These are phyloP conservation scores for Pao palembangensis DNA, from an alignment of 2,113 vertebrate genomes.

Conservation along the genomic window DNA sequence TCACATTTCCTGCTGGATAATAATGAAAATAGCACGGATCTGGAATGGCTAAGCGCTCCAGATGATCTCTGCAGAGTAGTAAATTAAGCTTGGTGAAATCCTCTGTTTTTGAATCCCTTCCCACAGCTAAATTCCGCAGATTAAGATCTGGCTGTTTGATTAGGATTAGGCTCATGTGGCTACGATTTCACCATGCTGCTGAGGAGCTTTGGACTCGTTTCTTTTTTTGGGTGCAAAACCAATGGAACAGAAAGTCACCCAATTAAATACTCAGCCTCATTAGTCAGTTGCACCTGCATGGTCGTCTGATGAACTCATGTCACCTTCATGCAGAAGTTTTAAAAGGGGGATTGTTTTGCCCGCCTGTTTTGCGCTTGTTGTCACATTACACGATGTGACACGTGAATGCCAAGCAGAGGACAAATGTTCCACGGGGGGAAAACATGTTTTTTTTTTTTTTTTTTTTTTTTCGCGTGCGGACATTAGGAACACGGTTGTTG, in stretches of 20 bases:
- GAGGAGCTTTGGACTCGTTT: no score
- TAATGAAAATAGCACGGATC: conserved; percentile 5
- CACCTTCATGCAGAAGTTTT: conserved; percentile 3
- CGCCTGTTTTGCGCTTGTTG: no score
- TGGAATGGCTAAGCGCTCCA: no score
- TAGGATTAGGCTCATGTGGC: conserved; percentile 20
- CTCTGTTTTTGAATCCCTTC: not conserved
- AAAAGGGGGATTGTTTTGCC: not conserved
- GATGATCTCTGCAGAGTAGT: not conserved
- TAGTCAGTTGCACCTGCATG: no score
- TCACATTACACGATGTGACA: no score
- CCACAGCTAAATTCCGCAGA: conserved; percentile 6
- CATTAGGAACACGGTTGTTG: not conserved
- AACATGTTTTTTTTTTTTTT: no score
- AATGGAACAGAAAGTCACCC: no score
- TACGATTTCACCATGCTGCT: conserved; percentile 7
- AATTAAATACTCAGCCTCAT: no score
- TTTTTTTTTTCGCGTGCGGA: no score
- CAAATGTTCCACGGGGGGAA: not conserved
- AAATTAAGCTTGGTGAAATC: not conserved
- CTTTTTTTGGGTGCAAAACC: no score
- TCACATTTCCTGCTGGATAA: conserved; percentile 9
- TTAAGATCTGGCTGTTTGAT: conserved; percentile 3
- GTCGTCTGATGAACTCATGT: not conserved
- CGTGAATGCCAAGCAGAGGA: no score